phyloP scores from a whole-genome alignment of 2,797 vertebrate genomes.

The Ara ararauna region DNA sequence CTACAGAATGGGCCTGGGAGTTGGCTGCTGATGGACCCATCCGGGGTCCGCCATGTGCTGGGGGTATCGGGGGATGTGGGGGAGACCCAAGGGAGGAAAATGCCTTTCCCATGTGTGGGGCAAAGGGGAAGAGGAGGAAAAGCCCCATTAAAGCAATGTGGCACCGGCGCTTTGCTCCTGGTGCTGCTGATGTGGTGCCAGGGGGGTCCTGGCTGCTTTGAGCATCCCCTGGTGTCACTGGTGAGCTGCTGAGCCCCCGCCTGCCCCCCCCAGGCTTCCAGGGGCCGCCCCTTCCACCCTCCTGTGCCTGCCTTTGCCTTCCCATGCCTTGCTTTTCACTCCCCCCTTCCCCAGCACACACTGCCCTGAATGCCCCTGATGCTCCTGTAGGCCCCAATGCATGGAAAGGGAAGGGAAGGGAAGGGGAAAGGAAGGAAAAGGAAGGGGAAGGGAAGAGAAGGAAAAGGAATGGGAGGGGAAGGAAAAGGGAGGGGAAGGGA shows the following conservation, averaged over 20 bases:
- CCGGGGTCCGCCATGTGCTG: neutral
- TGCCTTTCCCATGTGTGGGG: neutral
- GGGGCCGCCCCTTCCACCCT: neutral
- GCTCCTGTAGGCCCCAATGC: fast-evolving
- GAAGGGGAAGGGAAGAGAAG: no score
- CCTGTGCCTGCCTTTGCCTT: neutral
- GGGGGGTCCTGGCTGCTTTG: neutral
- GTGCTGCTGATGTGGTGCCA: fast-evolving
- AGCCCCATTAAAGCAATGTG: neutral
- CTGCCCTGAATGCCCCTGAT: no score
- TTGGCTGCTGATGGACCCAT: neutral
- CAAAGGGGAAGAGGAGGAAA: neutral
- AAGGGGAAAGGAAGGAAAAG: no score
- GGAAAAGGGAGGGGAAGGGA: no score
- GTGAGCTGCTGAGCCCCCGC: neutral
- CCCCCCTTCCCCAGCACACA: neutral
- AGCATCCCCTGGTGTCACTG: neutral
- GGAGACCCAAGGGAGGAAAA: neutral
- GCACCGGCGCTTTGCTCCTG: neutral
- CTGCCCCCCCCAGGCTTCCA: neutral
- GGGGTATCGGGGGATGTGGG: neutral
- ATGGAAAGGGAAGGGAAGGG: no score
- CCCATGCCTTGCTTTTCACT: neutral
- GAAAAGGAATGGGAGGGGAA: no score
- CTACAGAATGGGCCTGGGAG: neutral